Evolutionary conservation across 2,797 vertebrate species (phyloP).

Genomic region (Scyliorhinus canicula): DNA sequence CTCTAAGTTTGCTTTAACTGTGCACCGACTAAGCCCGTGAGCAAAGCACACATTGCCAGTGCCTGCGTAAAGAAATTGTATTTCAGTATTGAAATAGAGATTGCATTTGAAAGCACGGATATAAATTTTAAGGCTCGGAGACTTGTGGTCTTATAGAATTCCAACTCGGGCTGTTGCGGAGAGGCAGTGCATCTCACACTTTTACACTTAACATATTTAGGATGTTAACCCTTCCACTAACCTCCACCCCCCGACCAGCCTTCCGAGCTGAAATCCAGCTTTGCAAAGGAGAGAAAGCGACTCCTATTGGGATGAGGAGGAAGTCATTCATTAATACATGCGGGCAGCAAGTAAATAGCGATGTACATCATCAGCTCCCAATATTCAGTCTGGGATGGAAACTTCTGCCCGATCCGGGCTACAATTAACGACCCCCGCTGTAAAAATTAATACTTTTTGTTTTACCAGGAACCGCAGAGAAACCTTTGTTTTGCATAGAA

Average conservation of each 20-base stretch:
- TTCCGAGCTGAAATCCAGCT: not conserved
- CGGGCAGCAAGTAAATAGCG: not conserved
- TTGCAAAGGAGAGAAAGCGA: not conserved
- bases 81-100: not conserved
- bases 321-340: not conserved
- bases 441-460: not conserved
- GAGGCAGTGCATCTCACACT: not conserved
- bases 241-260: not conserved
- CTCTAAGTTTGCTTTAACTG: not conserved
- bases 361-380: not conserved
- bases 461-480: not conserved
- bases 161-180: too few relatives aligned
- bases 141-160: too few relatives aligned
- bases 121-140: too few relatives aligned
- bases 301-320: conserved; percentile 6
- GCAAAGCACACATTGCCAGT: not conserved
- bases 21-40: not conserved
- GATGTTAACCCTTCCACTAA: not conserved
- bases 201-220: not conserved
- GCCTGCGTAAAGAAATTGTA: not conserved
- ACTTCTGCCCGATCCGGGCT: not conserved
- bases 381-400: not conserved
- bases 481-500: not conserved
- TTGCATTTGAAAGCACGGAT: not conserved
- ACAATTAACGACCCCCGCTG: not conserved